Evolutionary conservation across 2,113 vertebrate genomes (phyloP), one percentile per base, ranked within the genome.

Genomic region (Murina feae): DNA sequence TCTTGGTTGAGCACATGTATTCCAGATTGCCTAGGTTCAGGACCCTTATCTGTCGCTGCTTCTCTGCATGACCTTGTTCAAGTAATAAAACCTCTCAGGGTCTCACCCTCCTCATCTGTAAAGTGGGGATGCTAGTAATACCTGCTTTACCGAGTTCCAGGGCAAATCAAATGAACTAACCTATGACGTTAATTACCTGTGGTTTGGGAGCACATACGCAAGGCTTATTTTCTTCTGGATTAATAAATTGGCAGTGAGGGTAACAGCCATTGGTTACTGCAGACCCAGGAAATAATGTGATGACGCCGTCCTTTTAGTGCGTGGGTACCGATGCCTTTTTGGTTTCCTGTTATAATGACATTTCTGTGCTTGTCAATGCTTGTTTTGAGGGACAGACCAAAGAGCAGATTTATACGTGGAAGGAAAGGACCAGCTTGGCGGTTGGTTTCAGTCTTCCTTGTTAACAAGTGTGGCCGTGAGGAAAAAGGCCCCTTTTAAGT

Each of bases 391-490:
- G 95, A 37, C 98, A 0, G 98, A 99, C 85, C 97, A 99, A 91
- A 98, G 98, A 92, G 99, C 99, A 3, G 99, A 99, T 51, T 97
- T 98, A 0, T 99, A 99, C 79, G 81, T 99, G 74, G 99, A 99
- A 96, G 99, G 99, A 76, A 99, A 99, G 97, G 99, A 99, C 97
- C 99, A 99, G 86, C 97, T 99, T 4, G 99, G 99, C 37, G 99
- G 99, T 6, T 99, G 99, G 99, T 99, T 99, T 97, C 99, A 99
- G 87, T 99, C 99, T 11, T 99, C 99, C 14, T 98, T 99, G 23
- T 97, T 99, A 93, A 99, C 99, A 13, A 99, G 99, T 6, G 98
- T 99, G 12, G 99, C 99, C 44, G 91, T 98, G 87, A 98, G 98
- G 90, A 99, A 99, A 84, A 99, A 99, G 94, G 99, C 99, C 5